phyloP scores from a whole-genome alignment of 2,113 vertebrate species.

The Dissostichus mawsoni region DNA sequence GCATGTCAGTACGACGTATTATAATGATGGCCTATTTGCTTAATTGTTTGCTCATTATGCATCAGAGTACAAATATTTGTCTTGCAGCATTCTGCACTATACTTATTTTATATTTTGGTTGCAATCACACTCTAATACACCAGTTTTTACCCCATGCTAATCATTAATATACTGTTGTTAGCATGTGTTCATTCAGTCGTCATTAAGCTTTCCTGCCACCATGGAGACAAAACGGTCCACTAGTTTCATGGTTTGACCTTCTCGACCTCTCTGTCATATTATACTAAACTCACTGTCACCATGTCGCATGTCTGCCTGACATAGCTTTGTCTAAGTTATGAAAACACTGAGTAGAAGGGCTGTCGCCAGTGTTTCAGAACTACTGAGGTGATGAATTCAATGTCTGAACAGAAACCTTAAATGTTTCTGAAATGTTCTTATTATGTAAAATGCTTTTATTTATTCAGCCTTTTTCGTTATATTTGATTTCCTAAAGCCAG shows the following conservation, averaged over 20 bases:
- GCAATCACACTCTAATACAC: not conserved
- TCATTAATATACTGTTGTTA: constrained; percentile 1
- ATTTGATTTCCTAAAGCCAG: too few species aligned
- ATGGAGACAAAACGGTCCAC: constrained; percentile 6
- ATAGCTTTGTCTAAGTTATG: not conserved
- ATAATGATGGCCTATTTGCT: not conserved
- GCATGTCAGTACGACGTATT: not conserved
- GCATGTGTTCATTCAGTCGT: not conserved
- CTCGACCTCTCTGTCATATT: constrained; percentile 13
- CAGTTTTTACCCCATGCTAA: not conserved
- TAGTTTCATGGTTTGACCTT: constrained; percentile 20
- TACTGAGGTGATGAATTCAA: not conserved
- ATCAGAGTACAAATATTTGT: not conserved
- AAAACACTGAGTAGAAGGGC: not conserved
- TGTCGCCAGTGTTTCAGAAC: not conserved
- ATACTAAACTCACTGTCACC: not conserved
- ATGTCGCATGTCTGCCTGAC: not conserved
- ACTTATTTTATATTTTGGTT: not conserved
- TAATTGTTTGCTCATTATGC: constrained; percentile 3
- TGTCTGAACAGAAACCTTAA: not conserved
- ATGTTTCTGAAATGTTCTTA: not conserved
- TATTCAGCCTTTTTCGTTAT: not conserved
- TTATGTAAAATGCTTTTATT: not conserved
- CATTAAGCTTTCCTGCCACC: not conserved
- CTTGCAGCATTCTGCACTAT: constrained; percentile 23